phyloP scores from a whole-genome alignment of 2,888 invertebrate species.

The Lissocephala sabroskyi region DNA sequence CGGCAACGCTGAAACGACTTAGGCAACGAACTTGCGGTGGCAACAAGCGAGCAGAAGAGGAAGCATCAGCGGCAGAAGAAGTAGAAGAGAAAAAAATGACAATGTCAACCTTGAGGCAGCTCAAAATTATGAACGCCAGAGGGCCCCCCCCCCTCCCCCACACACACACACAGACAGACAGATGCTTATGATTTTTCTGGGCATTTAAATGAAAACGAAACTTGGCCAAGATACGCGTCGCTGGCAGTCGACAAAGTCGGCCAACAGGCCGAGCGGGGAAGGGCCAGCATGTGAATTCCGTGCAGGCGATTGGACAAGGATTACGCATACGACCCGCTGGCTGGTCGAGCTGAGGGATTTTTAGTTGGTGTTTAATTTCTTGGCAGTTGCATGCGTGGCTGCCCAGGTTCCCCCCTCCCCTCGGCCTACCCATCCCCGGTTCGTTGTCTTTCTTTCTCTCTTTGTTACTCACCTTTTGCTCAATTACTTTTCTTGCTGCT shows the following conservation, averaged over 20 bases:
- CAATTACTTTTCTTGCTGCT: constrained; percentile 49
- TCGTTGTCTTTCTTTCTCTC: background rate
- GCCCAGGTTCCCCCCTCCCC: background rate
- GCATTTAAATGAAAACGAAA: constrained; percentile 42
- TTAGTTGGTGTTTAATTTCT: background rate
- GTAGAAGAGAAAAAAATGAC: constrained; percentile 13
- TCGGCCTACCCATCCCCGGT: background rate
- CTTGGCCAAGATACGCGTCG: constrained; percentile 6
- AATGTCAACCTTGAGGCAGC: constrained; percentile 44
- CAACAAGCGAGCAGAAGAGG: no score
- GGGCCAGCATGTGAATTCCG: constrained; percentile 17
- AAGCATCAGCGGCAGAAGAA: constrained; percentile 13
- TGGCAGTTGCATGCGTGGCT: constrained; percentile 34
- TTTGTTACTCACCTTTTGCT: constrained; percentile 57
- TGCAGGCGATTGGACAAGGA: constrained; percentile 18
- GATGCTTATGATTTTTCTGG: constrained; percentile 18
- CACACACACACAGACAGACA: background rate
- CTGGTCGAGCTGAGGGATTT: constrained; percentile 17
- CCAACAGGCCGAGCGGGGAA: no score
- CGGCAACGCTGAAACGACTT: constrained; percentile 8
- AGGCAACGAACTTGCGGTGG: constrained; percentile 7
- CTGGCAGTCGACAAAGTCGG: constrained; percentile 4
- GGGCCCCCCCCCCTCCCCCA: background rate
- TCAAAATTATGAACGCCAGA: no score
- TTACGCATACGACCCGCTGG: constrained; percentile 44